Evolutionary conservation across 2,888 invertebrate genomes (phyloP).

Genomic region (Leucoma salicis): DNA sequence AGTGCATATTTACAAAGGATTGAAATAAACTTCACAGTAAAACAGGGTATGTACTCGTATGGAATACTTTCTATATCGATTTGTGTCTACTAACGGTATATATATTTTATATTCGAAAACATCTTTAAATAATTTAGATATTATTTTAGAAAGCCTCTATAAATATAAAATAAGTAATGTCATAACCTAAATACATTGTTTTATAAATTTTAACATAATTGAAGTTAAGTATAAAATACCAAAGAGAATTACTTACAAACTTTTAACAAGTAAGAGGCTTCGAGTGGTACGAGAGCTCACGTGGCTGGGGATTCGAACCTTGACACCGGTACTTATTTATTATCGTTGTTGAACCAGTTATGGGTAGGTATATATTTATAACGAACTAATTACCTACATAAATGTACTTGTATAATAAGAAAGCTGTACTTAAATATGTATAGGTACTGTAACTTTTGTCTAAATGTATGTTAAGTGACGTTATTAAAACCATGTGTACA

Average conservation of each 20-base stretch:
- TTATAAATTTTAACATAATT: not conserved
- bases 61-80: conserved; percentile 35
- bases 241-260: too few relatives aligned
- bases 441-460: too few relatives aligned
- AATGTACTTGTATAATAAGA: conserved; percentile 20
- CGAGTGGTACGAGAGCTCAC: conserved; percentile 17
- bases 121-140: conserved; percentile 12
- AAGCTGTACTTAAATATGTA: not conserved
- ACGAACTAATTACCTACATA: not conserved
- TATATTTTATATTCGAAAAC: conserved; percentile 24
- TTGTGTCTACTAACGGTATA: conserved; percentile 35
- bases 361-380: conserved; percentile 5
- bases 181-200: not conserved
- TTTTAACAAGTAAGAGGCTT: too few relatives aligned
- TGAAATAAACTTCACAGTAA: conserved; percentile 56
- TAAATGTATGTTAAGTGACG: not conserved
- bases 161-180: too few relatives aligned
- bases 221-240: not conserved
- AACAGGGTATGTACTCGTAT: conserved; percentile 63
- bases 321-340: conserved; percentile 36
- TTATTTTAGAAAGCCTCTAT: too few relatives aligned
- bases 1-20: conserved; percentile 61
- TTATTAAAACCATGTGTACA: too few relatives aligned
- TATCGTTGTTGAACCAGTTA: conserved; percentile 24
- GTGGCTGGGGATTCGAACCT: conserved; percentile 30